These are phyloP conservation scores for Frankliniella fusca DNA, from an alignment of 2,888 invertebrate genomes.

Conservation along the genomic window DNA sequence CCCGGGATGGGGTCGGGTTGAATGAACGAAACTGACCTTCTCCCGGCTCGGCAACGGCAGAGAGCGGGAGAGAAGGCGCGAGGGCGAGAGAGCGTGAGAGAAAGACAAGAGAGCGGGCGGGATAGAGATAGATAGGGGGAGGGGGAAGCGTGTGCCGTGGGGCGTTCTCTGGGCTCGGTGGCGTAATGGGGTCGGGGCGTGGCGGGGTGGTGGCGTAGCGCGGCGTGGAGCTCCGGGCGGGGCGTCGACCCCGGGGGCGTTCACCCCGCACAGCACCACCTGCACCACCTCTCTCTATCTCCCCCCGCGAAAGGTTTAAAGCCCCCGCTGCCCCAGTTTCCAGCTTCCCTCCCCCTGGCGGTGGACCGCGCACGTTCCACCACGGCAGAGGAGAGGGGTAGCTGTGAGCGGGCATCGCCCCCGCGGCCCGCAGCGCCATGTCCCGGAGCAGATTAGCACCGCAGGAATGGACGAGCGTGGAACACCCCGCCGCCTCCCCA, in stretches of 20 bases:
- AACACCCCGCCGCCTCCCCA: not conserved
- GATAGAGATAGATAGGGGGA: not conserved
- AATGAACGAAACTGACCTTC: slow-evolving; percentile 32
- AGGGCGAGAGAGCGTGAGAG: too few relatives aligned
- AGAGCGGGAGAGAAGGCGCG: not conserved
- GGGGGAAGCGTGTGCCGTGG: slow-evolving; percentile 25
- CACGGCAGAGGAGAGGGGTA: too few relatives aligned
- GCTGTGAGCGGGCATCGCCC: not conserved
- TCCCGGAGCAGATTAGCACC: not conserved
- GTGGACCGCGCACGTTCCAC: not conserved
- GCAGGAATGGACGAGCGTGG: not conserved
- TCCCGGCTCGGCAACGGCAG: slow-evolving; percentile 33
- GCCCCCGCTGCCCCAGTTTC: not conserved
- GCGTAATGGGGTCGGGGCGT: slow-evolving; percentile 12
- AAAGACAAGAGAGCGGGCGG: too few relatives aligned
- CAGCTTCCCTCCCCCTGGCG: not conserved
- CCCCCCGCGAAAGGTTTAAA: not conserved
- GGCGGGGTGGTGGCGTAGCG: not conserved
- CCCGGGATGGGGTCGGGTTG: slow-evolving; percentile 32
- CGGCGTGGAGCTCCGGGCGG: not conserved
- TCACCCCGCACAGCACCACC: not conserved
- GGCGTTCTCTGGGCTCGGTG: slow-evolving; percentile 7
- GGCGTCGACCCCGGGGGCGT: not conserved
- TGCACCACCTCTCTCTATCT: not conserved
- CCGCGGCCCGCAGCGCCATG: not conserved